Base-by-base conservation (phyloP, 2,113 vertebrate genomes). In the Phylloscopus trochilus region DNA sequence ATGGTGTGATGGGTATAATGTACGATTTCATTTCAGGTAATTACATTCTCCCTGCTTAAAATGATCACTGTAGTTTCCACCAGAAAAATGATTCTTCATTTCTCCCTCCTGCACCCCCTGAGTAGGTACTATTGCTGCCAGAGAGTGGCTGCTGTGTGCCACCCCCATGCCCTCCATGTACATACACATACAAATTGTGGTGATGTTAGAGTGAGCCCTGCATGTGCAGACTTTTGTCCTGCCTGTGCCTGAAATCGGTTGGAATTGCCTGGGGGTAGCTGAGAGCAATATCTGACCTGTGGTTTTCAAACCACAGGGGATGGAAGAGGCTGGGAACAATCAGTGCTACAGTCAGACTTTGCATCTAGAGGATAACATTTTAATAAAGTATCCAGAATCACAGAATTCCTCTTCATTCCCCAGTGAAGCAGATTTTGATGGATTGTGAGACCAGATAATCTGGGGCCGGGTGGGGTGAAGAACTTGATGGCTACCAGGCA, bases 21-120 rank as follows among this genome's bases (percentile, higher is more conserved):
- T 92, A 93, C 1, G 53, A 96, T 97, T 97, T 90, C 85, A 83
- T 92, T 96, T 96, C 92, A 95, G 83, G 91, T 96, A 96, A 97
- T 97, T 96, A 68, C 83, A 93, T 96, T 97, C 66, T 95, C 88
- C 75, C 91, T 92, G 85, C 83, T 97, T 97, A 96, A 96, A 95
- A 96, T 96, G 96, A 86, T 75, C 74, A 52, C 79, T 72, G 43
- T 77, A 84, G 63, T 55, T 96, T 96, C 86, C 63, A 75, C 70
- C 66, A 72, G 67, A 70, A 93, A 92, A 87, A 85, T 1, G 27
- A 88, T 91, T 63, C 84, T 85, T 82, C 63, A 27, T 90, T 91
- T 91, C 85, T 83, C 53, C 24, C 58, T 90, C 53, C 31, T 90
- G 90, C n/a, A 43, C 23, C 72, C 68, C 1, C 86, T 87, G 82